A percentile compares a stretch with the other conserved stretches of the same genome.
Conservation (phyloP, 1,140 invertebrate genomes). For the Melitaea cinxia region DNA sequence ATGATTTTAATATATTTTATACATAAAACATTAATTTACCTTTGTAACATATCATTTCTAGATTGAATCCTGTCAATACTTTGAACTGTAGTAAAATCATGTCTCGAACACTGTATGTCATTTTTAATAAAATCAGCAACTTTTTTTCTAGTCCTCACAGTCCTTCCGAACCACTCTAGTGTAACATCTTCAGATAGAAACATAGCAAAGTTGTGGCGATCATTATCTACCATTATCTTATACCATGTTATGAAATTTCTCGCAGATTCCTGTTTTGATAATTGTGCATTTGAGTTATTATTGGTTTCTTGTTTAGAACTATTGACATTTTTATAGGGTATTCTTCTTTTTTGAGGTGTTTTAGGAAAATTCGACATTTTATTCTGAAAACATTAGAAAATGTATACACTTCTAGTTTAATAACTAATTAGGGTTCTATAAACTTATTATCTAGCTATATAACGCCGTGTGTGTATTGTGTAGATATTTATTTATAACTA, state of each 20-base stretch:
- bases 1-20: background rate
- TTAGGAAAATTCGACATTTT: conserved; percentile 56
- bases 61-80: conserved; percentile 63
- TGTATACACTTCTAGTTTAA: too few relatives aligned
- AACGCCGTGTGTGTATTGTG: too few relatives aligned
- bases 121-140: conserved; percentile 66
- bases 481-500: too few relatives aligned
- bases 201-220: conserved; percentile 63
- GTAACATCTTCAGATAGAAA: conserved; percentile 81
- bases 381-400: conserved; percentile 25
- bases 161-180: conserved; percentile 83
- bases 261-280: conserved; percentile 55
- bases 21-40: conserved; percentile 59
- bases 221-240: conserved; percentile 71
- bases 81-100: conserved; percentile 71
- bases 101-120: conserved; percentile 73
- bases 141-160: conserved; percentile 81
- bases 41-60: conserved; percentile 51
- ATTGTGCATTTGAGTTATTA: conserved; percentile 47
- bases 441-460: too few relatives aligned
- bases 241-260: conserved; percentile 71
- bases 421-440: too few relatives aligned
- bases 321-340: conserved; percentile 32
- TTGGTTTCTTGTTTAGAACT: conserved; percentile 41
- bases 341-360: conserved; percentile 44